These are phyloP conservation scores for Crematogaster levior DNA, from an alignment of 2,888 invertebrate genomes.

Conservation along the genomic window DNA sequence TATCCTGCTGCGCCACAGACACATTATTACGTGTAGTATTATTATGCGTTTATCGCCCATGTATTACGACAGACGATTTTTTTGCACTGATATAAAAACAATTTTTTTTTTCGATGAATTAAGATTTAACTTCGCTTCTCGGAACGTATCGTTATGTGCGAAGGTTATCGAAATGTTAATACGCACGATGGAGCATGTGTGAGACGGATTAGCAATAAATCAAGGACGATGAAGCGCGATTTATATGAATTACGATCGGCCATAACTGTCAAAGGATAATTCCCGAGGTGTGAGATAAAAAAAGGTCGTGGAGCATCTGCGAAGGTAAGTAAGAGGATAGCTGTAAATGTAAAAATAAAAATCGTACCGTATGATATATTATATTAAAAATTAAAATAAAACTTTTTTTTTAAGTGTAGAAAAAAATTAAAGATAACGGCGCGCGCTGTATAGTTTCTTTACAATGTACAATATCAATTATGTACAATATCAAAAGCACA, in stretches of 20 bases:
- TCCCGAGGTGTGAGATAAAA: neutral
- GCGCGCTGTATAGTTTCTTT: neutral
- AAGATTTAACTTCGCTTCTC: neutral
- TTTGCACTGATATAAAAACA: neutral
- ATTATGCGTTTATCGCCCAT: constrained; percentile 3
- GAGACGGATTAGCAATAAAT: neutral
- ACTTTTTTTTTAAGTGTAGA: neutral
- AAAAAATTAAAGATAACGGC: neutral
- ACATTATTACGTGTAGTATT: neutral
- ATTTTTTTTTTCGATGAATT: constrained; percentile 2
- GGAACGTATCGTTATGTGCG: neutral
- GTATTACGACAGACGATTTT: neutral
- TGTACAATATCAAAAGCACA: neutral
- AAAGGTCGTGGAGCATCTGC: neutral
- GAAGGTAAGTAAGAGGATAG: neutral
- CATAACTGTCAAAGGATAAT: neutral
- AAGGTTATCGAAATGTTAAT: neutral
- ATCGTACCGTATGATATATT: neutral
- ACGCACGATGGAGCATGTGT: neutral
- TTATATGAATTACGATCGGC: neutral
- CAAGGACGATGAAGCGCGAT: neutral
- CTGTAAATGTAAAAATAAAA: constrained; percentile 16
- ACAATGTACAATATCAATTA: neutral
- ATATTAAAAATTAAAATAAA: too few relatives aligned
- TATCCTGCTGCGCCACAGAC: constrained; percentile 4